Conservation (phyloP, 2,888 invertebrate species). For the Lagria hirta region DNA sequence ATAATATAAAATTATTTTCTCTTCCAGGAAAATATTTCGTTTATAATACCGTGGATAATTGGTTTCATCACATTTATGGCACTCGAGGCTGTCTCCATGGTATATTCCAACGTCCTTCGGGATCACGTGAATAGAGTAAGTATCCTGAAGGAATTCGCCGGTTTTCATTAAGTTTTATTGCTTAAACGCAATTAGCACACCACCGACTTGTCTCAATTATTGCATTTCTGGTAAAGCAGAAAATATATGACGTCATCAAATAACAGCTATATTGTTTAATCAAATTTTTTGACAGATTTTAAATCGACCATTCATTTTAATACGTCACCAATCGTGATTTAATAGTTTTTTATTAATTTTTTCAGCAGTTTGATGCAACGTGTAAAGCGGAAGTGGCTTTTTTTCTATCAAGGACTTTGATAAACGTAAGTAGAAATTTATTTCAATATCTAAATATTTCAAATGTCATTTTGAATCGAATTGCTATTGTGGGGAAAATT, state of each 20-base stretch:
- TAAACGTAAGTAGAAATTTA: conserved; percentile 66
- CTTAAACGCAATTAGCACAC: too few species aligned
- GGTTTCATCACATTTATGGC: conserved; percentile 81
- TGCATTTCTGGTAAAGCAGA: too few species aligned
- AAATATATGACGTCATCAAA: too few species aligned
- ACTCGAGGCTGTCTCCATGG: conserved; percentile 77
- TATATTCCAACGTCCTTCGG: conserved; percentile 77
- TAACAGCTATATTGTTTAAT: too few species aligned
- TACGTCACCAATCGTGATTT: too few species aligned
- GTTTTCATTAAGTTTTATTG: not conserved
- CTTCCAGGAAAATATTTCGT: conserved; percentile 72
- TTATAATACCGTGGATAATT: conserved; percentile 77
- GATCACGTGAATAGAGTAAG: conserved; percentile 80
- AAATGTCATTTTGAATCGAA: too few species aligned
- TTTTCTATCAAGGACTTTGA: conserved; percentile 69
- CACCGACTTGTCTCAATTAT: too few species aligned
- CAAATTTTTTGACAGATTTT: too few species aligned
- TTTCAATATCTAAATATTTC: too few species aligned
- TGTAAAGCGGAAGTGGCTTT: conserved; percentile 78
- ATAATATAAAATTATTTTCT: conserved; percentile 18
- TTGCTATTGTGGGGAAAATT: too few species aligned
- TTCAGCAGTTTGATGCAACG: conserved; percentile 76
- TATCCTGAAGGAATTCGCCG: conserved; percentile 23
- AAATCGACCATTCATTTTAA: too few species aligned
- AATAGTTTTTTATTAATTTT: too few species aligned